Evolutionary conservation across 2,113 vertebrate species (phyloP).

Genomic region (Girardinichthys multiradiatus): DNA sequence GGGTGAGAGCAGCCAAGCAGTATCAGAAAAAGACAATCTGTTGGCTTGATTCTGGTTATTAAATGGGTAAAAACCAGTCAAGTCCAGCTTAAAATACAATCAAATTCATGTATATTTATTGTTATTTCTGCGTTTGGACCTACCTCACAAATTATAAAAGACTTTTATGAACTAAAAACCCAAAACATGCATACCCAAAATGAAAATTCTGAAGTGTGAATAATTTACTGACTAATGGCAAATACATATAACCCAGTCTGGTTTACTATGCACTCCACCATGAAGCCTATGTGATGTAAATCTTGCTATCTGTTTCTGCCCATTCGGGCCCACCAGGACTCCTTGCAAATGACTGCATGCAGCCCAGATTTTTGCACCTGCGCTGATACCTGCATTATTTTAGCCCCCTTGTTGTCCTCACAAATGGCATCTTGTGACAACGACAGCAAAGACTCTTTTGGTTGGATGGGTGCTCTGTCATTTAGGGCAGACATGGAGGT

Average conservation of each 20-base stretch:
- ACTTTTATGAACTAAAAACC: neutral
- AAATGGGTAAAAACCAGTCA: neutral
- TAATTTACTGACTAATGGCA: neutral
- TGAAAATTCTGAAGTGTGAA: neutral
- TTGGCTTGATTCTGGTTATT: slow-evolving; percentile 1
- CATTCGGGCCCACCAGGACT: neutral
- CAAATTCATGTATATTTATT: too few relatives aligned
- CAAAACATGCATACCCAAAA: neutral
- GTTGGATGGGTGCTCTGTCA: neutral
- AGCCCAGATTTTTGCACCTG: neutral
- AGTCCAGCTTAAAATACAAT: neutral
- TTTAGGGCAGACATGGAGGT: too few relatives aligned
- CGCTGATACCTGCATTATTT: neutral
- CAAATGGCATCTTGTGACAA: neutral
- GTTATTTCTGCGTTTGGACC: neutral
- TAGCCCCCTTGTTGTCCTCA: neutral
- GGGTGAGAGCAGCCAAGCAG: slow-evolving; percentile 23
- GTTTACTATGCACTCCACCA: neutral
- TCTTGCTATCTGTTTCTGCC: neutral
- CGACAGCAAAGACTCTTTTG: neutral
- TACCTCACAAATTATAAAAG: neutral
- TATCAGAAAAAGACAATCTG: slow-evolving; percentile 27
- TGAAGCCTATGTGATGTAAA: neutral
- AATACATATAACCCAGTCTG: neutral
- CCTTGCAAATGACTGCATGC: neutral